Evolutionary conservation across 1,140 invertebrate species (phyloP).

Genomic region (Rhopalosiphum maidis): DNA sequence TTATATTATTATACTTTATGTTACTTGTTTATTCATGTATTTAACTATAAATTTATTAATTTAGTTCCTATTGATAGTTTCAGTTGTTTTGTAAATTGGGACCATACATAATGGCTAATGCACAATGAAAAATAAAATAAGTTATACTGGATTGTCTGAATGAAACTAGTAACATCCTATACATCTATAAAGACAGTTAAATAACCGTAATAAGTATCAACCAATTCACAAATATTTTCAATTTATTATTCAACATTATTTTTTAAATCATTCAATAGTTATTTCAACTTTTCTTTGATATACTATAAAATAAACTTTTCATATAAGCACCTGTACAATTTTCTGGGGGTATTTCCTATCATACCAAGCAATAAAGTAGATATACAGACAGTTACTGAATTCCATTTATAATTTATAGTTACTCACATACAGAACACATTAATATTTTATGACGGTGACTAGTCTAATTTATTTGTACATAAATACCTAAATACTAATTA

Average conservation of each 20-base stretch:
- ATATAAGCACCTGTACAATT: neutral
- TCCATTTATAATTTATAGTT: neutral
- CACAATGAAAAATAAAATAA: neutral
- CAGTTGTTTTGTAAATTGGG: neutral
- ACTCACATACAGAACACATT: neutral
- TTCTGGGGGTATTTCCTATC: too few species aligned
- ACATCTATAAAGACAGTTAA: too few species aligned
- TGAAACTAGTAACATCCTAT: too few species aligned
- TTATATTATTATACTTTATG: neutral
- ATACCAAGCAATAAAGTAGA: too few species aligned
- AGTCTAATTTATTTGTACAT: neutral
- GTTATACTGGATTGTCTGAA: neutral
- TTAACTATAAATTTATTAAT: neutral
- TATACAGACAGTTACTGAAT: too few species aligned
- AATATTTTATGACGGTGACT: neutral
- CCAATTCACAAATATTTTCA: neutral
- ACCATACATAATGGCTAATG: too few species aligned
- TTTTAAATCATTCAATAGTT: neutral
- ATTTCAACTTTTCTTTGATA: neutral
- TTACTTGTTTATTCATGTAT: neutral
- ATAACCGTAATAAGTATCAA: neutral
- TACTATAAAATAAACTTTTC: neutral
- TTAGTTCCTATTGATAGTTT: neutral
- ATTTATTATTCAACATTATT: neutral
- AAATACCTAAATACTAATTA: neutral